Evolutionary conservation across 64 coral and sea anemone genomes (phyloP).

Genomic region (Montipora sp.): DNA sequence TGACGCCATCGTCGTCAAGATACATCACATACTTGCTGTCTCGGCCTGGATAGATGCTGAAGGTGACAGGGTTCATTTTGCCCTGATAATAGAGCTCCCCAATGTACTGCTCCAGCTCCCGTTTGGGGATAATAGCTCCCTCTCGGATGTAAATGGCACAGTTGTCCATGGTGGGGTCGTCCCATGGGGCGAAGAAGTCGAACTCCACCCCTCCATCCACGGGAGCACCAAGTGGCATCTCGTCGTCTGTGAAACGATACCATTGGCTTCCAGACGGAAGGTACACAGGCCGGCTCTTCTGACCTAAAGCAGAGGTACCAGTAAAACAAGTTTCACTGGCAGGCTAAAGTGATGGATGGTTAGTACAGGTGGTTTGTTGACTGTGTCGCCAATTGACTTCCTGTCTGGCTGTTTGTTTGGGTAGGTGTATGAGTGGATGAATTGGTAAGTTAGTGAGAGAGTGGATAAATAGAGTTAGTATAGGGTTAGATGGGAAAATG

Average conservation of each 20-base stretch:
- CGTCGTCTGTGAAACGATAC: conserved; percentile 70
- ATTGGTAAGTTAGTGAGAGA: too few species aligned
- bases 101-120: conserved; percentile 84
- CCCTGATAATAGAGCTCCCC: conserved; percentile 72
- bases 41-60: conserved; percentile 79
- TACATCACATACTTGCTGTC: conserved; percentile 49
- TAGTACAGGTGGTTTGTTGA: too few species aligned
- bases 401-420: too few species aligned
- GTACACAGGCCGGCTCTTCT: conserved; percentile 71
- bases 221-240: conserved; percentile 21
- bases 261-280: conserved; percentile 66
- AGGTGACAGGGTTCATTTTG: conserved; percentile 69
- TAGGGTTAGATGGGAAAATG: too few species aligned
- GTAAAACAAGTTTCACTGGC: neutral
- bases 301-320: conserved; percentile 6
- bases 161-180: conserved; percentile 61
- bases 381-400: neutral
- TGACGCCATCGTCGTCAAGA: conserved; percentile 73
- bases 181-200: conserved; percentile 79
- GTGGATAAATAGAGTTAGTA: neutral
- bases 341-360: neutral
- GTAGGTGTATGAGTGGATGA: neutral
- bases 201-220: conserved; percentile 71
- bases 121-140: conserved; percentile 73
- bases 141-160: conserved; percentile 77